Evolutionary conservation across 2,113 vertebrate species (phyloP), one percentile per base, ranked within the genome.

Genomic region (Saguinus imperator): DNA sequence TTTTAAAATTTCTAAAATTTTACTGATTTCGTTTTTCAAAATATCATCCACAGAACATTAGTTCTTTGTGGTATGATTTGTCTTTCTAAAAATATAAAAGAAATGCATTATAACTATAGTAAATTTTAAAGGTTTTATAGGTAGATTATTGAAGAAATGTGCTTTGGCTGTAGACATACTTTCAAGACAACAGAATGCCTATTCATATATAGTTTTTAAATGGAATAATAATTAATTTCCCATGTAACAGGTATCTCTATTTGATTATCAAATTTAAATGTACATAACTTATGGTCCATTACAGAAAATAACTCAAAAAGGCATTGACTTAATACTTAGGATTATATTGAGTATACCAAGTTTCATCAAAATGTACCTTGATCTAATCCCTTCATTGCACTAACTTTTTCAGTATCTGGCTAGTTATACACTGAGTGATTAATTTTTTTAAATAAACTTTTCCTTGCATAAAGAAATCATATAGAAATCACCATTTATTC

Each of bases 401-500:
- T 87, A 4, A 6, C 1, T 43, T n/a, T 21, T 94, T 45, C 32
- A 92, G 8, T 81, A 92, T 72, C 61, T 91, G 37, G 32, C 45
- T 92, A 58, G 9, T 2, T 35, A 7, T 61, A 16, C 10, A 40
- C 32, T 16, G 48, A 48, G 11, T 37, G 37, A 79, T 12, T 89
- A 40, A 89, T 75, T 37, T 89, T 3, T 50, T 94, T 55, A 18
- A 48, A 76, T 68, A 1, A 37, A 58, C 4, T 64, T 50, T 55
- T 61, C 58, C 48, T 35, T 72, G 27, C 37, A 92, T 75, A 98
- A 95, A 11, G 1, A 97, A 97, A 96, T 5, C 84, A 66, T 72
- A 89, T 66, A 88, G 27, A 94, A 97, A 79, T 98, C 99, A 99
- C 99, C 99, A 99, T 98, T 99, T 99, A 43, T 97, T 98, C 75